These are phyloP conservation scores for Otocyon megalotis DNA, from an alignment of 2,113 vertebrate species.

Conservation along the genomic window DNA sequence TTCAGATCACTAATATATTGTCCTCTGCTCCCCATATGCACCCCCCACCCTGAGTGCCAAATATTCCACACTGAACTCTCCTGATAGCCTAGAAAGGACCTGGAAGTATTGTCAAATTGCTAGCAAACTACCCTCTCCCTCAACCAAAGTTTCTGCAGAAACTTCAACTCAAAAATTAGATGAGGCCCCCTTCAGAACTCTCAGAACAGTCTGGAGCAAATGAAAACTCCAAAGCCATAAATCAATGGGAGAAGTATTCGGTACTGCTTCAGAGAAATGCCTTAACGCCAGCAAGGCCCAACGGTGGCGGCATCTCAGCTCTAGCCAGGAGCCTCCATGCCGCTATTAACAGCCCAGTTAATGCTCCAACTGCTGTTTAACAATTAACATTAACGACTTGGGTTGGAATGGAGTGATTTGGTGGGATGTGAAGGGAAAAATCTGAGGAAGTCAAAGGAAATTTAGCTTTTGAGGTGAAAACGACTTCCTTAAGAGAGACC, in stretches of 20 bases:
- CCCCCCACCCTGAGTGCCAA: not conserved
- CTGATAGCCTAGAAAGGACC: not conserved
- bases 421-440: conserved; percentile 46
- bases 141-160: conserved; percentile 79
- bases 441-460: conserved; percentile 75
- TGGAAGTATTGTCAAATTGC: not conserved
- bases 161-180: conserved; percentile 82
- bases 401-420: conserved; percentile 69
- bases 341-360: conserved; percentile 85
- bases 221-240: conserved; percentile 89
- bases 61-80: not conserved
- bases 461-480: conserved; percentile 81
- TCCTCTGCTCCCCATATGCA: not conserved
- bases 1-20: not conserved
- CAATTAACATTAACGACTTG: conserved; percentile 86
- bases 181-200: conserved; percentile 82
- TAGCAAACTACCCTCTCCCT: not conserved
- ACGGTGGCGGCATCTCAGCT: conserved; percentile 67
- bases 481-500: conserved; percentile 57
- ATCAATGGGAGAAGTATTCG: conserved; percentile 90
- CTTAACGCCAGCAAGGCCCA: conserved; percentile 81
- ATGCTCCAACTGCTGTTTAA: conserved; percentile 87
- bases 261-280: conserved; percentile 85
- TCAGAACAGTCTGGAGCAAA: conserved; percentile 81
- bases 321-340: conserved; percentile 79